These are phyloP conservation scores for Cyclina sinensis DNA, from an alignment of 1,140 invertebrate genomes.

Conservation along the genomic window DNA sequence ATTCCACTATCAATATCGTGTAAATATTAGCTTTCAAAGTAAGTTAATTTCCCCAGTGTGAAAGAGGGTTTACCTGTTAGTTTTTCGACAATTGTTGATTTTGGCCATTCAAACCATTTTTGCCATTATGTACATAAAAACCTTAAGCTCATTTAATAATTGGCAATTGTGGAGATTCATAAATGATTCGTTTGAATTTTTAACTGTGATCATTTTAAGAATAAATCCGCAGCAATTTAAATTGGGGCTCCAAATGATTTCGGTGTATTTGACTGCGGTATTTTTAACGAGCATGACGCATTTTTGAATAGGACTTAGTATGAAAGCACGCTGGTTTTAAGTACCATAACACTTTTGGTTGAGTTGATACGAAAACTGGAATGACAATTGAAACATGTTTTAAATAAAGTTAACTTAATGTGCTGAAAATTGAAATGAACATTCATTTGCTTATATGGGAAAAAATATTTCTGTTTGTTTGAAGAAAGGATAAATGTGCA, in stretches of 20 bases:
- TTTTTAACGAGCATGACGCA: constrained; percentile 2
- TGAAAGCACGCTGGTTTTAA: constrained; percentile 5
- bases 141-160: constrained; percentile 12
- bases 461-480: too few relatives aligned
- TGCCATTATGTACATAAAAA: constrained; percentile 45
- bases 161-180: constrained; percentile 32
- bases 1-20: constrained; percentile 57
- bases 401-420: neutral
- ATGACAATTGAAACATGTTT: neutral
- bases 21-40: constrained; percentile 64
- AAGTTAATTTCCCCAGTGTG: constrained; percentile 61
- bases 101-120: constrained; percentile 56
- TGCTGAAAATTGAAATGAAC: neutral
- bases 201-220: neutral
- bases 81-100: constrained; percentile 54
- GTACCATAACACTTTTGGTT: constrained; percentile 2
- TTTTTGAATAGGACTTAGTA: neutral
- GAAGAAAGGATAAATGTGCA: too few relatives aligned
- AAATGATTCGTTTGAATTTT: constrained; percentile 35
- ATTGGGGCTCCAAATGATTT: neutral
- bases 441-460: too few relatives aligned
- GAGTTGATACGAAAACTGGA: constrained; percentile 9
- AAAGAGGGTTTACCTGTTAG: constrained; percentile 60
- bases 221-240: neutral
- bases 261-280: neutral